Evolutionary conservation across 1,140 invertebrate species (phyloP), one percentile per base, ranked within the genome.

Genomic region (Eumeta japonica): DNA sequence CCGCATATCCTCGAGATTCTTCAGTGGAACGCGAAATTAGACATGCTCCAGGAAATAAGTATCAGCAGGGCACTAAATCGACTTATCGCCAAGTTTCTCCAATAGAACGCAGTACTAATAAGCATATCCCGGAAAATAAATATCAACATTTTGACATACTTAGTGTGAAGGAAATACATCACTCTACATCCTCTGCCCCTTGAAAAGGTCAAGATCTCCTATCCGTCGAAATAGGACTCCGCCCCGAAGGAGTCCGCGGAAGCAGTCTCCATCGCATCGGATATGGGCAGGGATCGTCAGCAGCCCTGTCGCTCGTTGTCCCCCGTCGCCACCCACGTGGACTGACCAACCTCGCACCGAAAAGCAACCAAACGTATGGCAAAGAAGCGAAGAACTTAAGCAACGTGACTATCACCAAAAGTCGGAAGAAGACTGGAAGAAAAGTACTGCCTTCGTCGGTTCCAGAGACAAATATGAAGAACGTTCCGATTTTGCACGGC

Each of bases 221-320:
- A 33, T 32, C 12, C 52, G 54, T 31, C 52, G 63, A 12, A 65
- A 68, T 16, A 52, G 60, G 9, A 67, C 62, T 11, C 65, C 62
- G 2, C 5, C 55, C 3, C 48, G 52, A 28, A 52, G 58, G 5
- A 48, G 65, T 39, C 68, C 68, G 1, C 68, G 58, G 0, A 62
- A 62, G 2, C 57, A 62, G 0, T 43, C 48, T 3, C 68, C 68
- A 0, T 64, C 65, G 15, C 48, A 64, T 4, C 62, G 65, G 2
- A 64, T 65, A 0, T 73, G 68, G 68, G 64, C 62, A 2, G 68
- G 70, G 27, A 70, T 68, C 41, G 55, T 61, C 10, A 50, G 56
- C 15, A 70, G 64, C 35, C 64, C 65, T 5, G 56, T 59, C 16
- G 20, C 45, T 14, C 35, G 32, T 0, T 59, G 61, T 12, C 48